Percentiles rank a stretch among this genome's conserved stretches.
Evolutionary conservation across 2,113 vertebrate genomes (phyloP).

Genomic region (Chaetops frenatus): DNA sequence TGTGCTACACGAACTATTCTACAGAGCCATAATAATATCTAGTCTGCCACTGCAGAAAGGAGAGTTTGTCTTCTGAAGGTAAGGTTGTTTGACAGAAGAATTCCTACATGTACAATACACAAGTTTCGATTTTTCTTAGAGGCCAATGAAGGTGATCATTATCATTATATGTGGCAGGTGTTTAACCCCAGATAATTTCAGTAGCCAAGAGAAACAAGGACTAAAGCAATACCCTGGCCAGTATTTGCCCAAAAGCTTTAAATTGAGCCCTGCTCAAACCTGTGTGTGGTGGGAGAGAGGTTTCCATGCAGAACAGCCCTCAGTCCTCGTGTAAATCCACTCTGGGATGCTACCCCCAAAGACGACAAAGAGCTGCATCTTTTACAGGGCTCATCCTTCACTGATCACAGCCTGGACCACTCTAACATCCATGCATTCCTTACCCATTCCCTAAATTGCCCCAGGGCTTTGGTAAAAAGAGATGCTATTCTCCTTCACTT

Average conservation of each 20-base stretch:
- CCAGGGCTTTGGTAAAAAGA: neutral
- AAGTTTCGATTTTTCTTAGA: neutral
- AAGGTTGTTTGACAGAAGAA: conserved; percentile 6
- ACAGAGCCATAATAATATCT: conserved; percentile 57
- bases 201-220: neutral
- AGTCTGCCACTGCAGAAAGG: conserved; percentile 40
- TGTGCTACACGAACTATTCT: conserved; percentile 37
- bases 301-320: neutral
- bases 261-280: neutral
- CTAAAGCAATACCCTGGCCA: neutral
- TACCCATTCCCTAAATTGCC: neutral
- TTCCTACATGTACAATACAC: neutral
- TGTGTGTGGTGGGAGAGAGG: rapidly evolving
- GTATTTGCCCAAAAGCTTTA: neutral
- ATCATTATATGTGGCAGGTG: neutral
- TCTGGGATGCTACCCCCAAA: neutral
- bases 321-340: neutral
- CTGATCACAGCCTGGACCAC: neutral
- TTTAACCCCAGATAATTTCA: neutral
- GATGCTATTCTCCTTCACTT: neutral
- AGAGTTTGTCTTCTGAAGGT: conserved; percentile 20
- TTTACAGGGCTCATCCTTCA: neutral
- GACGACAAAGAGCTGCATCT: neutral
- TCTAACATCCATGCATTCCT: neutral
- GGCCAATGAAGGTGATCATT: neutral